Evolutionary conservation across 1,140 invertebrate species (phyloP).

Genomic region (Cotesia chilonis): DNA sequence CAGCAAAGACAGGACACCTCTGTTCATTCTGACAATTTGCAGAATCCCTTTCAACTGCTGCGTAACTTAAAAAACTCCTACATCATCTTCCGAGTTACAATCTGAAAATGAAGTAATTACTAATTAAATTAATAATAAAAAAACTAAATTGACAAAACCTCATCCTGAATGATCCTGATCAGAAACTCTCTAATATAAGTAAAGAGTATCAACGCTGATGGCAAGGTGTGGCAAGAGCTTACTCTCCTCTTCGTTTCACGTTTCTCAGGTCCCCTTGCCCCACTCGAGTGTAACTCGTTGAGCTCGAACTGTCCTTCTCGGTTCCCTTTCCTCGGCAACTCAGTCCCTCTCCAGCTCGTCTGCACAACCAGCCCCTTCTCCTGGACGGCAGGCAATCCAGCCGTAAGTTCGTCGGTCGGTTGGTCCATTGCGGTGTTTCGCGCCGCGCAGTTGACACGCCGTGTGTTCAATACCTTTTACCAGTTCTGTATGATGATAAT

Average conservation of each 20-base stretch:
- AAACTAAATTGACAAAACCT: too few relatives aligned
- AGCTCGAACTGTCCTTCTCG: conserved; percentile 10
- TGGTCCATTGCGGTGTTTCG: conserved; percentile 44
- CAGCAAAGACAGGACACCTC: not conserved
- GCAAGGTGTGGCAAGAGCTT: conserved; percentile 41
- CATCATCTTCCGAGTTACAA: too few relatives aligned
- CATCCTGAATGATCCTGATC: too few relatives aligned
- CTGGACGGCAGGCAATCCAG: conserved; percentile 28
- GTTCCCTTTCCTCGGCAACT: conserved; percentile 6
- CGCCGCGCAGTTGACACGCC: conserved; percentile 37
- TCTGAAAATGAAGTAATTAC: too few relatives aligned
- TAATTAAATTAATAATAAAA: too few relatives aligned
- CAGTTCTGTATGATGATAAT: conserved; percentile 9
- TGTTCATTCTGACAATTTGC: not conserved
- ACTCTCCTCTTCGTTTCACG: conserved; percentile 29
- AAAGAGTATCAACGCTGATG: conserved; percentile 7
- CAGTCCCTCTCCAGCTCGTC: conserved; percentile 9
- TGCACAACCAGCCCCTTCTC: conserved; percentile 17
- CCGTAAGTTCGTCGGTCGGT: conserved; percentile 33
- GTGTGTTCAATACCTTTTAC: conserved; percentile 3
- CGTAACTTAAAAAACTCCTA: too few relatives aligned
- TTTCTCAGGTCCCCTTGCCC: conserved; percentile 16
- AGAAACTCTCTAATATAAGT: conserved; percentile 4
- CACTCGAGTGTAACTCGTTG: not conserved
- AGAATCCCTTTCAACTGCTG: too few relatives aligned